These are phyloP conservation scores for Emydoidea blandingii DNA, from an alignment of 2,797 vertebrate species.

Conservation along the genomic window DNA sequence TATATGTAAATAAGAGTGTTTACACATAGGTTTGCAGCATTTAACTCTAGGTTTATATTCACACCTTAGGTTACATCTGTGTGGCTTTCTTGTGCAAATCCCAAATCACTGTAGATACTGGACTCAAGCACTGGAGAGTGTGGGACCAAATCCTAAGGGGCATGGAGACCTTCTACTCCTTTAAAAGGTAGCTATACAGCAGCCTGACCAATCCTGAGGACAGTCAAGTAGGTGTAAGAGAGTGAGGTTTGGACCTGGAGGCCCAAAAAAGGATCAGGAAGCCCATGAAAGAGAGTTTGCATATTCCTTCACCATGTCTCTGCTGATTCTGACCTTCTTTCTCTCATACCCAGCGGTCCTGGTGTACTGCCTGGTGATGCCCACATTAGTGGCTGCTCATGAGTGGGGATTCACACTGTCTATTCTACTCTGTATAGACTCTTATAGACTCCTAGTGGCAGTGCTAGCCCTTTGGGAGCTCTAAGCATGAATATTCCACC, in stretches of 20 bases:
- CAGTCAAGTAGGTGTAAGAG: background rate
- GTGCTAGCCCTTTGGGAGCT: too few species aligned
- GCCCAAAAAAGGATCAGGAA: background rate
- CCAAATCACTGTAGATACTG: too few species aligned
- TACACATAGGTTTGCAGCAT: background rate
- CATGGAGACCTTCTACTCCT: background rate
- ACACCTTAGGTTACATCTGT: background rate
- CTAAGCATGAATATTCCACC: too few species aligned
- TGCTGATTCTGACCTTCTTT: background rate
- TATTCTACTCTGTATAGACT: background rate
- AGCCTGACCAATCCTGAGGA: background rate
- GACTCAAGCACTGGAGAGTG: background rate
- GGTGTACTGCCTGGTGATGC: background rate
- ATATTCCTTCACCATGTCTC: background rate
- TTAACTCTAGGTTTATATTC: background rate
- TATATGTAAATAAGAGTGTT: background rate
- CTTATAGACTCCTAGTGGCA: background rate
- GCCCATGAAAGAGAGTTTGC: background rate
- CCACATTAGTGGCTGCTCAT: background rate
- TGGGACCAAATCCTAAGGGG: background rate
- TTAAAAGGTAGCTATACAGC: background rate
- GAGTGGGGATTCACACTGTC: fast-evolving
- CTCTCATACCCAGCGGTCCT: background rate
- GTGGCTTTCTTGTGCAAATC: background rate
- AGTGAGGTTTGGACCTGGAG: background rate